These are phyloP conservation scores for Caretta caretta DNA, from an alignment of 2,113 vertebrate species.

Conservation along the genomic window DNA sequence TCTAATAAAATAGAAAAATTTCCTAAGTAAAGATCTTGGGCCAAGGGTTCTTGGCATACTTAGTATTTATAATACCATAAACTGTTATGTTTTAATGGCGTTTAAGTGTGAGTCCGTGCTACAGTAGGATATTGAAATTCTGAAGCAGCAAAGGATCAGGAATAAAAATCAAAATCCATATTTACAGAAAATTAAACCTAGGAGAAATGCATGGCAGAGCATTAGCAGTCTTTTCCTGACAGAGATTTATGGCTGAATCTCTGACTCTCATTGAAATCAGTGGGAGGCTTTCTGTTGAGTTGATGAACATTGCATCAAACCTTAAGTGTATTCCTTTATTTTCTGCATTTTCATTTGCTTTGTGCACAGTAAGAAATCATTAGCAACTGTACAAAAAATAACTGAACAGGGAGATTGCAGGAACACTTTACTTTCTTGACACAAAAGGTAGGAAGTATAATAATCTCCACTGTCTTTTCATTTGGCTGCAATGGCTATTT, in stretches of 20 bases:
- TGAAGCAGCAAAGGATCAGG: not conserved
- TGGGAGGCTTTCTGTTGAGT: not conserved
- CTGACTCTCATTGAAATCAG: not conserved
- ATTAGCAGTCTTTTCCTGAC: not conserved
- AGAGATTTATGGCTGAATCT: not conserved
- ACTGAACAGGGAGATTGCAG: not conserved
- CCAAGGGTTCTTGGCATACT: not conserved
- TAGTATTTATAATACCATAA: not conserved
- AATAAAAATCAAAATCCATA: not conserved
- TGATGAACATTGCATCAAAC: not conserved
- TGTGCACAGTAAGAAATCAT: not conserved
- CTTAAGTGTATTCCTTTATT: rapidly evolving
- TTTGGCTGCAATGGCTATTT: not conserved
- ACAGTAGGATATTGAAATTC: rapidly evolving
- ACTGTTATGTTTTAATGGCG: not conserved
- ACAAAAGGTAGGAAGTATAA: not conserved
- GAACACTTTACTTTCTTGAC: not conserved
- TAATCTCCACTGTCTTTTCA: not conserved
- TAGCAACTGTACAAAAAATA: not conserved
- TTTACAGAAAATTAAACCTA: not conserved
- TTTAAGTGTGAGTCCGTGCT: not conserved
- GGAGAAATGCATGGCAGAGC: not conserved
- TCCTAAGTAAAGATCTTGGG: not conserved
- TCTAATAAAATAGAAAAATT: not conserved
- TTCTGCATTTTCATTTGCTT: not conserved